Evolutionary conservation across 2,888 invertebrate species (phyloP), one percentile per base, ranked within the genome.

Genomic region (Chalcis sispes): DNA sequence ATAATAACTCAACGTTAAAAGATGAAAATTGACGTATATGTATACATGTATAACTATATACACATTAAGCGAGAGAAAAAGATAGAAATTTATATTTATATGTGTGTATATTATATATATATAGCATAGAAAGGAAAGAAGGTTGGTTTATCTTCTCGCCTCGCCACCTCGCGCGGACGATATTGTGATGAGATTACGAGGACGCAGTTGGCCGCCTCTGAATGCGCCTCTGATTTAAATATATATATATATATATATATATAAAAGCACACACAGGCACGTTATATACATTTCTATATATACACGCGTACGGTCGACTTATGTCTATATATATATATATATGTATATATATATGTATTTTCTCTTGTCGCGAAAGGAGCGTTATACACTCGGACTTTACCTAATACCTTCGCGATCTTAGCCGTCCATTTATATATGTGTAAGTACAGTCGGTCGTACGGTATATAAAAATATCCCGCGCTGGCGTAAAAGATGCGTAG

Each of bases 121-220:
- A 70, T 15, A n/a, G 20, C 4, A 50, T 1, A 27, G 2, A 3
- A 52, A 18, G 25, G 32, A 23, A 29, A 23, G 62, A 8, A n/a
- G 83, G n/a, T n/a, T n/a, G 85, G 83, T 83, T 86, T 86, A 87
- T 85, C 85, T 82, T 81, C 86, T 84, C 85, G 66, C 54, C 86
- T 87, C 87, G 84, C 85, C 85, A 86, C 87, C 84, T 85, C 85
- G 81, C 82, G 84, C 85, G 85, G 64, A 64, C 69, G 64, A 87
- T 90, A 90, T 90, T 90, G 89, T 93, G 92, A 93, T 93, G 92
- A 90, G 93, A 93, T 93, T 93, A 93, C 90, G 85, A 88, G 70
- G 90, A 90, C 90, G 91, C 93, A 92, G 90, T 91, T 92, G 92
- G 91, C 88, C 91, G 92, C 90, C 83, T 89, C 89, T 89, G 90